Conservation (phyloP, 2,888 invertebrate genomes). For the Polyploca ridens region DNA sequence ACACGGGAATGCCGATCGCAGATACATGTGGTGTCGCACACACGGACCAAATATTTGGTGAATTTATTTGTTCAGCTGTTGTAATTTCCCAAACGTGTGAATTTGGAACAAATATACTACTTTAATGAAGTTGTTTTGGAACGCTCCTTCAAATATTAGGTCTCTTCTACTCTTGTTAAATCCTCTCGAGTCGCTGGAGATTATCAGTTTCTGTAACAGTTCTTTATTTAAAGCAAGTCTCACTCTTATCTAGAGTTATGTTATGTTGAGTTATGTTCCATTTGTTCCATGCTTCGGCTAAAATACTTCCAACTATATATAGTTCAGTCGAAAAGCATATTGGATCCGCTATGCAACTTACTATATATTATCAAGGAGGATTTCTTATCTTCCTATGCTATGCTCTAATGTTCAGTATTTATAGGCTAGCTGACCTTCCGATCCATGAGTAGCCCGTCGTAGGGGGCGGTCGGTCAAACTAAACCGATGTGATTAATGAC, state of each 20-base stretch:
- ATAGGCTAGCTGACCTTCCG: not conserved
- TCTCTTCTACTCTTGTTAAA: too few relatives aligned
- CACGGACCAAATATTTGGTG: slow-evolving; percentile 22
- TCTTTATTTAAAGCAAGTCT: too few relatives aligned
- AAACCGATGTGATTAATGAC: slow-evolving; percentile 61
- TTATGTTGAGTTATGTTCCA: too few relatives aligned
- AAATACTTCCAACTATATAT: not conserved
- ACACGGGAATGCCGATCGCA: slow-evolving; percentile 55
- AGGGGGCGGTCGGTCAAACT: slow-evolving; percentile 31
- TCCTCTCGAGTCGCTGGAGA: too few relatives aligned
- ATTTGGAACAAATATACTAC: slow-evolving; percentile 13
- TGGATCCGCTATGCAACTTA: too few relatives aligned
- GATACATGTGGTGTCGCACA: slow-evolving; percentile 42
- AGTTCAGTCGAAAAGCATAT: too few relatives aligned
- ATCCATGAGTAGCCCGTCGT: slow-evolving; percentile 26
- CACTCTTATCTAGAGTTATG: too few relatives aligned
- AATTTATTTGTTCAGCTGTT: slow-evolving; percentile 19
- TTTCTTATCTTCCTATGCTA: not conserved
- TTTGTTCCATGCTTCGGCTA: too few relatives aligned
- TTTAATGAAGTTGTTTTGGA: slow-evolving; percentile 17
- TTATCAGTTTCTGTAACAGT: too few relatives aligned
- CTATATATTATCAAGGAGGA: too few relatives aligned
- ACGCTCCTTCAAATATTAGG: not conserved
- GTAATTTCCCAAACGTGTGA: slow-evolving; percentile 15
- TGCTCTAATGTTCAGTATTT: not conserved